Evolutionary conservation across 2,888 invertebrate genomes (phyloP).

Genomic region (Acleris emargana): DNA sequence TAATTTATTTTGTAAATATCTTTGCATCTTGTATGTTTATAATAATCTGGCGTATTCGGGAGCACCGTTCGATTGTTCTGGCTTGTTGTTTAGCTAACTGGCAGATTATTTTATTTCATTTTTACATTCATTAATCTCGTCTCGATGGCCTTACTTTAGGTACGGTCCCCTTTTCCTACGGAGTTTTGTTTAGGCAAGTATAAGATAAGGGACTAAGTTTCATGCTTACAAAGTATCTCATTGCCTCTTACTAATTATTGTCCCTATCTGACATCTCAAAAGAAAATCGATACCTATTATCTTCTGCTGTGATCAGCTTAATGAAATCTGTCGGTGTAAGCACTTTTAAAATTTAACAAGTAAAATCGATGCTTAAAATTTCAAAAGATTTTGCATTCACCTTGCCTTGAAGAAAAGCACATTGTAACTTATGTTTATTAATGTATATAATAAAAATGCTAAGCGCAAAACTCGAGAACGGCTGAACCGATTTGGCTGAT

Average conservation of each 20-base stretch:
- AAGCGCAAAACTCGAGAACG: no score
- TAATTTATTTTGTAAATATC: slow-evolving; percentile 25
- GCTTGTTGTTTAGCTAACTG: not conserved
- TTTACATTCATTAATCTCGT: no score
- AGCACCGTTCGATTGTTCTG: not conserved
- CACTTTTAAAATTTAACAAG: not conserved
- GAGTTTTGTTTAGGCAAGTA: no score
- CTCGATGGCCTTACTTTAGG: no score
- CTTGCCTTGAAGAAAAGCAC: no score
- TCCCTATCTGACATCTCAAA: slow-evolving; percentile 2
- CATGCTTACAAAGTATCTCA: slow-evolving; percentile 14
- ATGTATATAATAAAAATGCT: no score
- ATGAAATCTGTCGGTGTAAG: slow-evolving; percentile 10
- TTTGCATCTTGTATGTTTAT: slow-evolving; percentile 7
- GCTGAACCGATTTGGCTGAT: no score
- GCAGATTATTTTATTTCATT: no score
- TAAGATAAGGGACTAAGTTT: not conserved
- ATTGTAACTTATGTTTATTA: no score
- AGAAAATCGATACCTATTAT: slow-evolving; percentile 19
- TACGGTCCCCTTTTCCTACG: no score
- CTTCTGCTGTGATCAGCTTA: slow-evolving; percentile 17
- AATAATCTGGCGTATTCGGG: not conserved
- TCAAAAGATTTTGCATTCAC: no score
- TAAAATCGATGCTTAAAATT: not conserved
- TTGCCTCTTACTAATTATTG: slow-evolving; percentile 13